A percentile compares a stretch with the other conserved stretches of the same genome.
Conservation (phyloP, 1,140 invertebrate genomes). For the Lordiphosa mommai region DNA sequence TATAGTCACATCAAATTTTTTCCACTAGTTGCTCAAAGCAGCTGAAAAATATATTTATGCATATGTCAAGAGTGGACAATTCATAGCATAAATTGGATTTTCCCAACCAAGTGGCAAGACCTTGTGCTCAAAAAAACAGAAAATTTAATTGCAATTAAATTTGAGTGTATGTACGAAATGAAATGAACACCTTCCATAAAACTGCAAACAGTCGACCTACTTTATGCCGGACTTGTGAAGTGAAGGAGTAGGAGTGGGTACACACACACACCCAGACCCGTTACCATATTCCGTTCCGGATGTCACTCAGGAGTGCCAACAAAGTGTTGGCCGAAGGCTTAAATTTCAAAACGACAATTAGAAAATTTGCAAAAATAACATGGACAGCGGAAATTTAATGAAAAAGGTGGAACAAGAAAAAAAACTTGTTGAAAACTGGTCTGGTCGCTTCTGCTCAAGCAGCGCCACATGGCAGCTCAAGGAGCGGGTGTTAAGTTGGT, state of each 20-base stretch:
- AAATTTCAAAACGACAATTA: conserved; percentile 74
- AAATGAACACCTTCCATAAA: conserved; percentile 65
- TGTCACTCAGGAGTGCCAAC: conserved; percentile 36
- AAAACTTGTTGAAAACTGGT: conserved; percentile 13
- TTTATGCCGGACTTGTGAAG: conserved; percentile 26
- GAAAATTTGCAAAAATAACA: conserved; percentile 75
- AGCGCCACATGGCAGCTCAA: conserved; percentile 8
- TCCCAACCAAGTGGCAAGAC: conserved; percentile 39
- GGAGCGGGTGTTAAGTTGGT: conserved; percentile 77
- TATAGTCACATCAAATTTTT: no score
- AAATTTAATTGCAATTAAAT: conserved; percentile 73
- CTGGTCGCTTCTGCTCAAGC: conserved; percentile 18
- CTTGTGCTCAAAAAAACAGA: conserved; percentile 53
- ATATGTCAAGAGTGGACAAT: conserved; percentile 28
- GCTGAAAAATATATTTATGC: background rate
- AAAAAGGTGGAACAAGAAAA: conserved; percentile 38
- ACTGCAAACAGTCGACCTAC: conserved; percentile 58
- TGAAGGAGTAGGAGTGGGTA: conserved; percentile 3
- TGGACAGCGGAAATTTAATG: conserved; percentile 37
- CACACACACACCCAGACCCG: conserved; percentile 31
- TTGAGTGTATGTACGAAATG: conserved; percentile 37
- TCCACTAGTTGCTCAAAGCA: no score
- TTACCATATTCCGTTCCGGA: conserved; percentile 38
- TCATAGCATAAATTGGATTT: conserved; percentile 53
- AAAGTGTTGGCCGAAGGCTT: conserved; percentile 67